A percentile compares a stretch with the other conserved stretches of the same genome.
These are phyloP conservation scores for Parnassius smintheus DNA, from an alignment of 2,888 invertebrate genomes.

Conservation along the genomic window DNA sequence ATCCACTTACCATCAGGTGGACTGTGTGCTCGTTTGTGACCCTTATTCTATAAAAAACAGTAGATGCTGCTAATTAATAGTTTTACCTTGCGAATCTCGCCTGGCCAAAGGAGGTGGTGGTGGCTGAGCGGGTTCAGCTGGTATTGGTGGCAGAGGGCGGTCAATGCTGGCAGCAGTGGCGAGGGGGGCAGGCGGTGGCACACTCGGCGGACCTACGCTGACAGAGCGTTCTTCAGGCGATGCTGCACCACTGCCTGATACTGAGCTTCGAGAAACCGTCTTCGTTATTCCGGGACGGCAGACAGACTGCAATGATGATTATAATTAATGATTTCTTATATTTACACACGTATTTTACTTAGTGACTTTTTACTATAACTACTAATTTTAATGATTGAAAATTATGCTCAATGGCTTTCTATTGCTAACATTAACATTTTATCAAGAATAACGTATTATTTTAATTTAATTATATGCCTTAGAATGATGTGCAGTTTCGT, in stretches of 20 bases:
- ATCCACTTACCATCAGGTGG: no score
- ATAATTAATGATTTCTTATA: no score
- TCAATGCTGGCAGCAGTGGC: slow-evolving; percentile 71
- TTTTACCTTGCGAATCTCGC: slow-evolving; percentile 86
- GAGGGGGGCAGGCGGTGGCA: slow-evolving; percentile 66
- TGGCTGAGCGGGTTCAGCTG: slow-evolving; percentile 76
- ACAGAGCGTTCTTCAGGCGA: slow-evolving; percentile 66
- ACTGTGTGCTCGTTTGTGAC: no score
- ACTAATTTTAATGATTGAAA: no score
- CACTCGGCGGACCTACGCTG: slow-evolving; percentile 61
- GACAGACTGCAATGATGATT: slow-evolving; percentile 53
- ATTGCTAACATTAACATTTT: no score
- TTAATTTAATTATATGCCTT: no score
- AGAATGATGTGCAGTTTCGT: no score
- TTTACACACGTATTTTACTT: no score
- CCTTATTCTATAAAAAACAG: no score
- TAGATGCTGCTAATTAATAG: background rate
- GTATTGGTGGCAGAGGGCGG: slow-evolving; percentile 83
- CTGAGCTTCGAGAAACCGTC: slow-evolving; percentile 69
- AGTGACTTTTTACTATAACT: no score
- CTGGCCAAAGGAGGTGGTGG: slow-evolving; percentile 77
- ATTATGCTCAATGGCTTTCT: no score
- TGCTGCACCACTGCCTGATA: slow-evolving; percentile 74
- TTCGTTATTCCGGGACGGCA: slow-evolving; percentile 73
- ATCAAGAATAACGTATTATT: no score